Base-by-base conservation (phyloP, 2,797 vertebrate species). In the Onychomys torridus region DNA sequence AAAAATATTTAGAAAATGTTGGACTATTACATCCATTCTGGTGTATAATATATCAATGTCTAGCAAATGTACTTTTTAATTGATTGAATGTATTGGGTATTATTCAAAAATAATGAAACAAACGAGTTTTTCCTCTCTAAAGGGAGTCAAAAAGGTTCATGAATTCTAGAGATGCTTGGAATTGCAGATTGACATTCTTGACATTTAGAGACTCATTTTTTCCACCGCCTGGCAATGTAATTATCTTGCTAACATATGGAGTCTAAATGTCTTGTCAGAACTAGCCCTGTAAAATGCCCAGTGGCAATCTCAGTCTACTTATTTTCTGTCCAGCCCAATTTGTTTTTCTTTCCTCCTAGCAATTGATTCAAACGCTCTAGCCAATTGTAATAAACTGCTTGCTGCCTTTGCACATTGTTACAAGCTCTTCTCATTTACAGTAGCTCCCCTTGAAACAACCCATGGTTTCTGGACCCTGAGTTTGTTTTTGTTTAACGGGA, bases 281-380 rank as follows among this genome's bases (percentile, higher is more conserved):
- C 46, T 79, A 79, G 13, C 13, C 57, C 73, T 83, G 57, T 75
- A 86, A 97, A 96, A 86, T 93, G 27, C 78, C 90, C 85, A 52
- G 25, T 92, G 82, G 49, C 75, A 90, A 75, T 94, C 91, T 89
- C 40, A 67, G 25, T 93, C 86, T 96, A 69, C 12, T 93, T 84
- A 67, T 49, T 95, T 83, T 97, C 57, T 95, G 23, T 88, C 86
- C 78, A 94, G 52, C 55, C 34, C 75, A 90, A 92, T 93, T 95
- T 96, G 84, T 93, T 92, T 85, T 89, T 65, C 40, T 78, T 34
- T 75, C 32, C 27, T 8, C 43, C 12, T 0, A 81, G 55, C n/a
- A 95, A 83, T 76, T 97, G 94, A 95, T 85, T 96, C 93, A 93
- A 96, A 95, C 49, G 10, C 29, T 88, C 43, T 52, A 81, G 40